Evolutionary conservation across 1,140 invertebrate species (phyloP), one percentile per base, ranked within the genome.

Genomic region (Macrosteles quadrilineatus): DNA sequence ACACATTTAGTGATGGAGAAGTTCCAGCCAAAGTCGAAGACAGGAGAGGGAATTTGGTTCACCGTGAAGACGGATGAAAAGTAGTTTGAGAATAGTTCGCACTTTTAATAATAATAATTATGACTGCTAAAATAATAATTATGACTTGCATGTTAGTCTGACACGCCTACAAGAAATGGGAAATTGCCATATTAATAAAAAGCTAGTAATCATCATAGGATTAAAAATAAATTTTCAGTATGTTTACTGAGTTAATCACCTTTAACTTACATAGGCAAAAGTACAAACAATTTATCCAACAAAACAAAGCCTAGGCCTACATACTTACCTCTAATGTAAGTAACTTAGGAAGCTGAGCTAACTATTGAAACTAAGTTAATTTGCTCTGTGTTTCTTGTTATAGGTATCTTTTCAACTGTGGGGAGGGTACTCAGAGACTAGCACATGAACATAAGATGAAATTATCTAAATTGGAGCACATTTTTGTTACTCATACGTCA

Each of bases 361-460:
- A 45, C 50, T 2, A 36, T 17, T 32, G n/a, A n/a, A 40, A 27
- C 19, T 40, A 0, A 25, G n/a, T 12, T 30, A 29, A 9, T 57
- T 19, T 50, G 1, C 65, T n/a, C 4, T 36, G 32, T 36, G 1
- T 68, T n/a, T 71, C 27, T 23, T 50, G 73, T 79, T 76, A 57
- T 73, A 92, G 90, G 67, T 97, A 97, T 78, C 76, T 98, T 0
- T 97, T 98, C 76, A 98, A 98, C 78, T 98, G 95, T 81, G 94
- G 95, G 0, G 95, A 98, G 85, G 91, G 93, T 21, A 91, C 89
- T 9, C 96, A 98, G 80, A 84, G 95, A 32, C 78, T 97, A 65
- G 89, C 92, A 1, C 87, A 91, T 78, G 95, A 97, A 80, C 90
- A 96, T 78, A 94, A 91, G 83, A 87, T 90, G 73, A 95, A 91